Evolutionary conservation across 2,797 vertebrate genomes (phyloP), one percentile per base, ranked within the genome.

Genomic region (Hydrocynus forskahlii): DNA sequence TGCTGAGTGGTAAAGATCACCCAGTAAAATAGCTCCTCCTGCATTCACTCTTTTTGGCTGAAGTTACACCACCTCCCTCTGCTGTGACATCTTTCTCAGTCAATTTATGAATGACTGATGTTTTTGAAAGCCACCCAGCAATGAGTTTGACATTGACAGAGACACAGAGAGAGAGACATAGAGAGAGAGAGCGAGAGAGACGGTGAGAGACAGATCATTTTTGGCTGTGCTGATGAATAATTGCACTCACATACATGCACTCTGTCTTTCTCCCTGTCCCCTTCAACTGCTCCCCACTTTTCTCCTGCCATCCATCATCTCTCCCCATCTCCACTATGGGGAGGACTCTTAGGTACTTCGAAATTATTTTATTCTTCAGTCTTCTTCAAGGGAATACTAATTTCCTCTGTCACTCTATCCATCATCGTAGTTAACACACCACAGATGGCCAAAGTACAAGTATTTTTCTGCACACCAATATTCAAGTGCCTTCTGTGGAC

Each of bases 151-250:
- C 81, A 80, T 70, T 69, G 66, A 80, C 45, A 17, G 21, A 70
- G 21, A 48, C 14, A 54, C 43, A 54, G 23, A 76, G 48, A 69
- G 8, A 57, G 62, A 70, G 74, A 75, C 25, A 59, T 55, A 67
- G n/a, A 63, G 29, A 86, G 60, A 69, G 16, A 29, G 29, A 29
- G 29, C 29, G 29, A 3, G 29, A 29, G 29, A 29, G 29, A 29
- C 29, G 75, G 29, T 12, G 19, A 35, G 13, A 35, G 60, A 17
- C 10, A 14, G 60, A 62, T 8, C 2, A 52, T 70, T 75, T 82
- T 81, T 83, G 76, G 75, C 55, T 16, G 54, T 35, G 21, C 40
- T 83, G 59, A 83, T 81, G 60, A 86, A 81, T 81, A 52, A 86
- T 83, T 82, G 43, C 63, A 54, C 57, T 62, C 29, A 62, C n/a